Base-by-base conservation (phyloP, 1,140 invertebrate genomes). In the Nomia melanderi region DNA sequence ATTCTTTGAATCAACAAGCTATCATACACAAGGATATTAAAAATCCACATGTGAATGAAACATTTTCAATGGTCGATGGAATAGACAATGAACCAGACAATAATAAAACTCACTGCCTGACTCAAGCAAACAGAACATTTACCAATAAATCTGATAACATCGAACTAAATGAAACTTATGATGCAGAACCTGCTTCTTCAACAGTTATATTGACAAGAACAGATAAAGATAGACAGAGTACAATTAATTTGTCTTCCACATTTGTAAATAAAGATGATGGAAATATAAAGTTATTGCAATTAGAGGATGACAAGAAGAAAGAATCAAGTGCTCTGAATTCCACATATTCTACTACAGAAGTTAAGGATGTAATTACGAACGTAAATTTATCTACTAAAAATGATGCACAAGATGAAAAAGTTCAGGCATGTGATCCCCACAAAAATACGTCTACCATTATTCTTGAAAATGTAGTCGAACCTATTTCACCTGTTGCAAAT, bases 201-300 rank as follows among this genome's bases (percentile, higher is more conserved):
- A 36, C 12, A 2, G n/a, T 27, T 36, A 11, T 14, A 5, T n/a
- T 9, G 27, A 25, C 41, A 25, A 81, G n/a, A 57, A 27, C 63
- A 5, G 20, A 76, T 25, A 79, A 62, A 56, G 36, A 62, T 65
- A 57, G 67, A 17, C 47, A 12, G 6, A 59, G 29, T 41, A 65
- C n/a, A 39, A 65, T 5, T 41, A 54, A 41, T 60, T 73, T 77
- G 72, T 82, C 84, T 86, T 85, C 84, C 79, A 77, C 72, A n/a
- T 47, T 78, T 59, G 63, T 75, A 74, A 56, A 78, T 63, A 75
- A 72, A 53, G n/a, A 39, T 74, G 67, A 83, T 7, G 33, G 9
- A 41, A 41, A 79, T 41, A n/a, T 12, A 33, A 69, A 64, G 14
- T 62, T 53, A 0, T 54, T 59, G 31, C 71, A 63, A 39, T 47